Conservation (phyloP, 1,140 invertebrate species). For the Parasteatoda tepidariorum region DNA sequence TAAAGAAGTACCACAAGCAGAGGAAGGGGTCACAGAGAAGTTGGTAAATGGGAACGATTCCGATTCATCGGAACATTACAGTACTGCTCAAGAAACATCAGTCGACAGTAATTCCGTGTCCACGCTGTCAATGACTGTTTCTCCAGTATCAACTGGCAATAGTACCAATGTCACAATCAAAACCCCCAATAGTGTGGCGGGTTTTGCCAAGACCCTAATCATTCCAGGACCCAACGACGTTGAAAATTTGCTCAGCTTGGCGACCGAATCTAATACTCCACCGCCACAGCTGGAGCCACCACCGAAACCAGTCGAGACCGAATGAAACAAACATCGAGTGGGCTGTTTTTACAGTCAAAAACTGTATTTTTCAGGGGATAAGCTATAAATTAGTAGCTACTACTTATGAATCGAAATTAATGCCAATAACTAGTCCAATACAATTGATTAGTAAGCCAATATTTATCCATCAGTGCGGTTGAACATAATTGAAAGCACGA, state of each 20-base stretch:
- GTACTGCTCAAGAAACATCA: conserved; percentile 30
- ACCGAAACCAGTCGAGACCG: not conserved
- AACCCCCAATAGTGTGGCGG: conserved; percentile 36
- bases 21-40: not conserved
- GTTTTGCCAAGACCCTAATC: conserved; percentile 54
- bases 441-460: conserved; percentile 17
- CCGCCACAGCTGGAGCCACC: conserved; percentile 9
- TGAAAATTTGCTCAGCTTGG: conserved; percentile 27
- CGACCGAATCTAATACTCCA: conserved; percentile 33
- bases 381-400: not conserved
- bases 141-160: not conserved
- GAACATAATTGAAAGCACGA: too few species aligned
- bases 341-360: not conserved
- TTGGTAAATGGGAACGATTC: conserved; percentile 39
- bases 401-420: not conserved
- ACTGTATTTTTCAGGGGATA: not conserved
- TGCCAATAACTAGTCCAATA: conserved; percentile 19
- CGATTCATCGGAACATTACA: conserved; percentile 40
- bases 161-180: not conserved
- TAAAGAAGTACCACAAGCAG: not conserved
- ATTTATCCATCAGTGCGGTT: too few species aligned
- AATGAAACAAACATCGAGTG: conserved; percentile 3
- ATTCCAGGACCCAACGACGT: conserved; percentile 42
- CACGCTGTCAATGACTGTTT: conserved; percentile 7
- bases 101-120: conserved; percentile 3